Evolutionary conservation across 2,888 invertebrate species (phyloP), one percentile per base, ranked within the genome.

Genomic region (Coecobrya sp.): DNA sequence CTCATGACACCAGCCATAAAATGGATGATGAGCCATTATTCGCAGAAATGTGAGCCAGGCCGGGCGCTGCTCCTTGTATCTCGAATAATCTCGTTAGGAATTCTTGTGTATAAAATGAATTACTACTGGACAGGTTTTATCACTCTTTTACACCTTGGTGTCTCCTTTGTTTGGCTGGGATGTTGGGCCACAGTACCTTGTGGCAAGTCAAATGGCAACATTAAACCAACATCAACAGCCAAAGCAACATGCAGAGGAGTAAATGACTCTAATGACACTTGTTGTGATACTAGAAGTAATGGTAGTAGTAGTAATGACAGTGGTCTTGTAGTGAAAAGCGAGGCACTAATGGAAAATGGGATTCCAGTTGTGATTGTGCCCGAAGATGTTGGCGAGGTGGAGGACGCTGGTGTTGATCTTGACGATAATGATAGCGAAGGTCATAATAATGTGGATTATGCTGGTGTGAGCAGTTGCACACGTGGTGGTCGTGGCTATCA

Each of bases 11-110:
- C 7, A 22, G 65, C 25, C 4, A 81, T 70, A 86, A 82, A 82
- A 30, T 55, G 45, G 84, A 65, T 86, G 85, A 76, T 85, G 89
- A 86, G 76, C 82, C 92, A 89, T 89, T 79, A 89, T 52, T 68
- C 76, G 42, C 79, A 52, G 52, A 88, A 87, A 73, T 59, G 90
- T 85, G 90, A 92, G 59, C 84, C 93, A 76, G 93, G 94, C 76
- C 91, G 94, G 22, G 93, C 93, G 59, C 91, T 94, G 49, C 93
- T 94, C 27, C 88, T 94, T 55, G 89, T 88, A 73, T 92, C 93
- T 92, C 94, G 94, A 68, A 82, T 94, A 85, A 90, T 94, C 90
- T 94, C 93, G 76, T 92, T 94, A 79, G 94, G 92, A 45, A 93
- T 94, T 82, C 91, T 94, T 86, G 89, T 94, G 79, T 93, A 68